Base-by-base conservation (phyloP, 2,797 vertebrate species). In the Anniella stebbinsi region DNA sequence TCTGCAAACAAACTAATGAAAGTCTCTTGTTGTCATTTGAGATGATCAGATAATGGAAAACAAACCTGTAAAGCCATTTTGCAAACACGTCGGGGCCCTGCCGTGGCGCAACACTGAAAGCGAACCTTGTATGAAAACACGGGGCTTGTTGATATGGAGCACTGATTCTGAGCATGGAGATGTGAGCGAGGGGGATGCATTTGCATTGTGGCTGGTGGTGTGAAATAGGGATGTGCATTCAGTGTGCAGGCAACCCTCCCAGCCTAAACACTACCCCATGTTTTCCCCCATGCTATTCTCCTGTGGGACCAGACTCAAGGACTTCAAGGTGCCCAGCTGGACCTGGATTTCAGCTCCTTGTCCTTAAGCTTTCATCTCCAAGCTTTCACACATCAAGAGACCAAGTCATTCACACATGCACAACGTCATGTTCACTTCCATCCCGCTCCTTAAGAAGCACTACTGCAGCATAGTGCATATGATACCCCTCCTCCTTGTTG, bases 1-100 rank as follows among this genome's bases (percentile, higher is more conserved):
- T 78, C n/a, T n/a, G 73, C n/a, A 69, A 77, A 85, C 72, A 78
- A 78, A 84, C 63, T 41, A 57, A 89, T 78, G 73, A 78, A 81
- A 85, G 73, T 6, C 48, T 84, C 48, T 33, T 45, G 38, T 51
- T 85, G 60, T 89, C 82, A 41, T 84, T 77, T 69, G 82, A 89
- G 82, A 89, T 78, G 88, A 85, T 89, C 82, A 78, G 88, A 85
- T 89, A 78, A 89, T 41, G 66, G 69, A 70, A 89, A 78, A 84
- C 73, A 85, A 89, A 54, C 63, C 82, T 45, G n/a, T 12, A 70
- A 78, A 89, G 84, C 73, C 38, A 77, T 78, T 77, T 69, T 30
- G 48, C 75, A 89, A 89, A 89, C 75, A 89, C 18, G 5, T 66
- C 7, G 17, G 17, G 11, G 36, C 41, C 81, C 23, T 48, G 13